Conservation (phyloP, 2,888 invertebrate genomes). For the Caenorhabditis sulstoni region DNA sequence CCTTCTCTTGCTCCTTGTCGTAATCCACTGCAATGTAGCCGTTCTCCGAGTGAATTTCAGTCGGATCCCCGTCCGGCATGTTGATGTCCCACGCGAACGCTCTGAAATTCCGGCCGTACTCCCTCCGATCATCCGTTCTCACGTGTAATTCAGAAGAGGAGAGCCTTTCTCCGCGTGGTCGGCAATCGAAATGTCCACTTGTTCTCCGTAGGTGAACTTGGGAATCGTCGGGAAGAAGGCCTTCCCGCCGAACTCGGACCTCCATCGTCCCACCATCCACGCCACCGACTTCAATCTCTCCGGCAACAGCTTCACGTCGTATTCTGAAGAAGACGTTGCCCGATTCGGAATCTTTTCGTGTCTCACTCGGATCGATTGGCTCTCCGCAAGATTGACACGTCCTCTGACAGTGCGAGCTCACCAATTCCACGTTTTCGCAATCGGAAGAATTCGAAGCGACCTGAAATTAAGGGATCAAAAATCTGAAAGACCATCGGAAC, state of each 20-base stretch:
- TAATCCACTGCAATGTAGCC: conserved; percentile 75
- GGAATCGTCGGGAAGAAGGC: conserved; percentile 81
- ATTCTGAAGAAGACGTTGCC: conserved; percentile 69
- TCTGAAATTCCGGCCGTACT: conserved; percentile 51
- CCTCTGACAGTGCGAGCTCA: conserved; percentile 68
- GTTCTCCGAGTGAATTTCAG: conserved; percentile 79
- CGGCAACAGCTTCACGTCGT: conserved; percentile 74
- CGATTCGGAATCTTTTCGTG: too few relatives aligned
- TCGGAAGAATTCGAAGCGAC: conserved; percentile 63
- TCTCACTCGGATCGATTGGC: conserved; percentile 64
- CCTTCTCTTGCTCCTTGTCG: conserved; percentile 65
- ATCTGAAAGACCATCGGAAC: conserved; percentile 1
- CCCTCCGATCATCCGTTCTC: conserved; percentile 15
- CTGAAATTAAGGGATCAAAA: conserved; percentile 34
- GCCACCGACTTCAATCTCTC: conserved; percentile 72
- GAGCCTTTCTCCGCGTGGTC: conserved; percentile 53
- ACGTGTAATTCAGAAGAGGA: conserved; percentile 78
- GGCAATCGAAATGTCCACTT: conserved; percentile 76
- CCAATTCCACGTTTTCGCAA: conserved; percentile 67
- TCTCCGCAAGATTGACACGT: conserved; percentile 72
- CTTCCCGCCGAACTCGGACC: conserved; percentile 79
- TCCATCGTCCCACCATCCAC: conserved; percentile 80
- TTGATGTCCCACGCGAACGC: conserved; percentile 80
- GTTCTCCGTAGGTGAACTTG: conserved; percentile 80
- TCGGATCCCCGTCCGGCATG: conserved; percentile 70